A percentile compares a stretch with the other conserved stretches of the same genome.
Conservation (phyloP, 2,113 vertebrate species). For the Carlito syrichta region DNA sequence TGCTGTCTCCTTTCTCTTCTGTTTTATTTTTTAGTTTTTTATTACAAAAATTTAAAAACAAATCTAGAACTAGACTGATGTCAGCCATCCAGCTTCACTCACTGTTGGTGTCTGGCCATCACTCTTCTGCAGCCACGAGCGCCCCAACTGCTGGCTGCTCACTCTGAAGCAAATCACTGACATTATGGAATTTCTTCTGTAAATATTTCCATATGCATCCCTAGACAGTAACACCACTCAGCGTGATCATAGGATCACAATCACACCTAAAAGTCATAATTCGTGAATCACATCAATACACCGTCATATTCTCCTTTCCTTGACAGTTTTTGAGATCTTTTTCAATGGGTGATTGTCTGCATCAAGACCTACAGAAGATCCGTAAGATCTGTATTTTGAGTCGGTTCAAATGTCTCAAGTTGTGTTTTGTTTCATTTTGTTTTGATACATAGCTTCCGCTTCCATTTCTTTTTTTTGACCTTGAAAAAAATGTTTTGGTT, state of each 20-base stretch:
- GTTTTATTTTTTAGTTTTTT: background rate
- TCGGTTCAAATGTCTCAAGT: slow-evolving; percentile 1
- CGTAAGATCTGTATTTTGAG: background rate
- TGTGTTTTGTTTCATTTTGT: background rate
- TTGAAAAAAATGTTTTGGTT: background rate
- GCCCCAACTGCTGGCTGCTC: background rate
- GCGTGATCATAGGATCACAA: background rate
- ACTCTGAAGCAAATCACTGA: slow-evolving; percentile 17
- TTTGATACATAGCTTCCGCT: background rate
- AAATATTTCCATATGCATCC: background rate
- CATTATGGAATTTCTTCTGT: background rate
- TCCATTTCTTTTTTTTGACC: background rate
- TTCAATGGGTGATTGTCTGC: background rate
- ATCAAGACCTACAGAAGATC: background rate
- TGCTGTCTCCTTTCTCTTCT: background rate
- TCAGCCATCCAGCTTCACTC: background rate
- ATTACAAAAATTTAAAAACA: background rate
- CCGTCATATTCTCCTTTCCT: background rate
- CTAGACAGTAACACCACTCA: background rate
- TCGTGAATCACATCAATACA: background rate
- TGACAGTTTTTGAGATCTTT: background rate
- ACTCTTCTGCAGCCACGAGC: background rate
- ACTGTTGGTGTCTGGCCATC: background rate
- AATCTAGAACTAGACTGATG: background rate
- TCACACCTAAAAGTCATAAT: background rate